Evolutionary conservation across 2,797 vertebrate species (phyloP).

Genomic region (Vultur gryphus): DNA sequence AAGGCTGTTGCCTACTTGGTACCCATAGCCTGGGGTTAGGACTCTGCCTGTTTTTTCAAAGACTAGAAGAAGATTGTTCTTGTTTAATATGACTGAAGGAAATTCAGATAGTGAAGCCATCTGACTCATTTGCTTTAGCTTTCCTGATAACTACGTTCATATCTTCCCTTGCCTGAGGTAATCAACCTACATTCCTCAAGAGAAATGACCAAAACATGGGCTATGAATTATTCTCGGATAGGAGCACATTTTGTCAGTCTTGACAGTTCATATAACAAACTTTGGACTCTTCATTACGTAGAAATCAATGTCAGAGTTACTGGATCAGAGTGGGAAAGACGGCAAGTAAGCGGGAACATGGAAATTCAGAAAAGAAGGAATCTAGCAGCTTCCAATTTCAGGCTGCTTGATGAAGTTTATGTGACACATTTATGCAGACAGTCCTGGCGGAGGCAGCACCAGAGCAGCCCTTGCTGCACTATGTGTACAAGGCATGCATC

Average conservation of each 20-base stretch:
- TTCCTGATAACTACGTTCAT: neutral
- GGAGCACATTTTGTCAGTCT: neutral
- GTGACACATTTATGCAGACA: neutral
- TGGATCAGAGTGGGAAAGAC: neutral
- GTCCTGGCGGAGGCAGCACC: neutral
- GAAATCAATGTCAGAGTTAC: neutral
- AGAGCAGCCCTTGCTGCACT: neutral
- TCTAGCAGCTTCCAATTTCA: neutral
- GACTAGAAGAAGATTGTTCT: neutral
- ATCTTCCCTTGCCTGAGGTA: neutral
- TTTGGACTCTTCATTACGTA: neutral
- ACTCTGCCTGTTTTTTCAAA: neutral
- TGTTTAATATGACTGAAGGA: neutral
- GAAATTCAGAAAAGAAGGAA: neutral
- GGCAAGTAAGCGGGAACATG: neutral
- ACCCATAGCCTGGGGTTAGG: neutral
- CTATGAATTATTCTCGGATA: neutral
- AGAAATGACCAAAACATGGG: neutral
- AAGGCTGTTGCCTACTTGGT: neutral
- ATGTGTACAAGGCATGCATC: neutral
- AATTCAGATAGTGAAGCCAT: neutral
- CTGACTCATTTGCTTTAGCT: neutral
- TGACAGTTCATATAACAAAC: neutral
- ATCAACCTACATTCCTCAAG: neutral
- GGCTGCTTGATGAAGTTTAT: neutral